These are phyloP conservation scores for Pangasius mekongensis DNA, from an alignment of 2,797 vertebrate species.

Conservation along the genomic window DNA sequence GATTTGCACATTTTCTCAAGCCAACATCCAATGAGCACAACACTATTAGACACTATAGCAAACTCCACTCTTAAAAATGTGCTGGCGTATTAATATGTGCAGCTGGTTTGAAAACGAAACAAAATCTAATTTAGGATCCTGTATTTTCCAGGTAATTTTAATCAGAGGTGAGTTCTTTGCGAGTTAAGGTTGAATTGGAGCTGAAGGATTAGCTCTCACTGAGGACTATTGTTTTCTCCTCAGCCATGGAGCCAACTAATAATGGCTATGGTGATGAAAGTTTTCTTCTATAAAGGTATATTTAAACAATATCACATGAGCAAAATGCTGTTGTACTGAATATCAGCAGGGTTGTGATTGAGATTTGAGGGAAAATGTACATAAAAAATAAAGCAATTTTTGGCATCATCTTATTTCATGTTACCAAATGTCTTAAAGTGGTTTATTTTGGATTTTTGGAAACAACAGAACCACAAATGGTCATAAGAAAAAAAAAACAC, in stretches of 20 bases:
- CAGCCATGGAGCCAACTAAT: not conserved
- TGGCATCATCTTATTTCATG: not conserved
- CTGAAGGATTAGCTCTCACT: conserved; percentile 13
- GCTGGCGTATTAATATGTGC: not conserved
- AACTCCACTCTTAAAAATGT: not conserved
- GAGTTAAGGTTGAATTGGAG: conserved; percentile 18
- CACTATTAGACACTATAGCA: not conserved
- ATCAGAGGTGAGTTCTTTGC: conserved; percentile 27
- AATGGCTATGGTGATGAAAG: not conserved
- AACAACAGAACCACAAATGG: not conserved
- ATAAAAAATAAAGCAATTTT: not conserved
- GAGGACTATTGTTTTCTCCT: conserved; percentile 17
- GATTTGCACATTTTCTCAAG: not conserved
- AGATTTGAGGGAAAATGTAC: not conserved
- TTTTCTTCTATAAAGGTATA: not conserved
- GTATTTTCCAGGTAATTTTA: conserved; percentile 12
- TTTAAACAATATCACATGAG: not conserved
- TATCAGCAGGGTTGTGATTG: not conserved
- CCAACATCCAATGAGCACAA: conserved; percentile 1
- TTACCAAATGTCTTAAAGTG: not conserved
- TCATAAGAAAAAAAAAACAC: not conserved
- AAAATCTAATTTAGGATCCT: not conserved
- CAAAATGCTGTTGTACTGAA: not conserved
- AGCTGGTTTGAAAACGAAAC: not conserved
- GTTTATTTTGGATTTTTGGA: not conserved